phyloP scores from a whole-genome alignment of 35 echinoderm and acorn worm species.

The Anneissia japonica region DNA sequence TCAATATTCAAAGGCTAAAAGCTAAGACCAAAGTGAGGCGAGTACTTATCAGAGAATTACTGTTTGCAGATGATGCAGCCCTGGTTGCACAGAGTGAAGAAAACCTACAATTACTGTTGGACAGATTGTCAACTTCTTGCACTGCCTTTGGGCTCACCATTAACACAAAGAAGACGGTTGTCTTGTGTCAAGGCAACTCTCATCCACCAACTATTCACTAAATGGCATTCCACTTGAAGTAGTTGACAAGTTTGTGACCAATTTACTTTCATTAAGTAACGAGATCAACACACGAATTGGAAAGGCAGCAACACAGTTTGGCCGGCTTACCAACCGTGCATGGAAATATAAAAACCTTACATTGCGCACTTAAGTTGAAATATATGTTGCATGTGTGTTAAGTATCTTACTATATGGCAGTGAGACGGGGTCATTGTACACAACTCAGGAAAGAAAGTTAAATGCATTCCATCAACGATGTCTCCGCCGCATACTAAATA shows the following conservation, averaged over 20 bases:
- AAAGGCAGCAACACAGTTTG: constrained; percentile 12
- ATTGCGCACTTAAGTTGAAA: neutral
- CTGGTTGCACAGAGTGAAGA: too few species aligned
- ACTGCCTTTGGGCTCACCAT: too few species aligned
- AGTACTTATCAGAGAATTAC: too few species aligned
- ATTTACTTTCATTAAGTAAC: neutral
- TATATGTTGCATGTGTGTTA: neutral
- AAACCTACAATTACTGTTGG: too few species aligned
- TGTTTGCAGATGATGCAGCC: too few species aligned
- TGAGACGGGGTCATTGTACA: neutral
- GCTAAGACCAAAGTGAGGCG: neutral
- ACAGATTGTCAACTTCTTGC: too few species aligned
- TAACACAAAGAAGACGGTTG: neutral
- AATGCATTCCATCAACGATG: constrained; percentile 1
- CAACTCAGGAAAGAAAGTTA: constrained; percentile 2
- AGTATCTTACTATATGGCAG: constrained; percentile 10
- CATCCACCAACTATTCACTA: neutral
- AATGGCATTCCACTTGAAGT: neutral
- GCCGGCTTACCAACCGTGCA: constrained; percentile 26
- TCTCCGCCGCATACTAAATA: constrained; percentile 23
- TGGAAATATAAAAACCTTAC: constrained; percentile 34
- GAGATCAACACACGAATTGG: constrained; percentile 36
- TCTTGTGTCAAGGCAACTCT: neutral
- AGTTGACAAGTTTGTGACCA: neutral
- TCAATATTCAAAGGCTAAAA: neutral